Percentiles rank a stretch among this genome's conserved stretches.
phyloP scores from a whole-genome alignment of 2,113 vertebrate species.

The Pterocles orientalis region DNA sequence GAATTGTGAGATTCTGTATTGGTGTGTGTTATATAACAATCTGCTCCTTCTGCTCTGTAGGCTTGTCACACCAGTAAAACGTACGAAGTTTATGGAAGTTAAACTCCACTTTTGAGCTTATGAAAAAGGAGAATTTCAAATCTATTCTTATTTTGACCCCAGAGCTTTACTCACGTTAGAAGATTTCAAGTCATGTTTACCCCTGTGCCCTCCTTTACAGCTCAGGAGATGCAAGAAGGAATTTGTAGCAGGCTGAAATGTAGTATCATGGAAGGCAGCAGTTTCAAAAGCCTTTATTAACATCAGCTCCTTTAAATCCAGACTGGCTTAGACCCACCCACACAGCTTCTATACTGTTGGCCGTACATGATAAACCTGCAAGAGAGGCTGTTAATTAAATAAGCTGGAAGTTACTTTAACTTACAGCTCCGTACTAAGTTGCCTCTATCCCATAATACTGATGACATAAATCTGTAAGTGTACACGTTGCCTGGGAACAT shows the following conservation, averaged over 20 bases:
- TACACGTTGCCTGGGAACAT: not conserved
- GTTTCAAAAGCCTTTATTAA: not conserved
- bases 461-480: not conserved
- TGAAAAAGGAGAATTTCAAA: not conserved
- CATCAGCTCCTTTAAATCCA: not conserved
- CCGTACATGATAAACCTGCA: not conserved
- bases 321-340: not conserved
- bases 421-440: not conserved
- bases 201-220: not conserved
- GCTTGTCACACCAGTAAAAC: not conserved
- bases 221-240: not conserved
- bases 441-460: not conserved
- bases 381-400: not conserved
- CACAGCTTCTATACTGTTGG: not conserved
- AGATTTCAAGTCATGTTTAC: not conserved
- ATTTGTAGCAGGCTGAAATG: not conserved
- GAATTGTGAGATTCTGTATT: not conserved
- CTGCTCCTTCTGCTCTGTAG: not conserved
- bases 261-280: not conserved
- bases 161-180: not conserved
- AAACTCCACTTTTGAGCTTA: not conserved
- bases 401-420: not conserved
- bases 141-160: not conserved
- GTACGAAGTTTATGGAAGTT: not conserved
- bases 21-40: not conserved